Evolutionary conservation across 1,140 invertebrate genomes (phyloP).

Genomic region (Trachymyrmex septentrionalis): DNA sequence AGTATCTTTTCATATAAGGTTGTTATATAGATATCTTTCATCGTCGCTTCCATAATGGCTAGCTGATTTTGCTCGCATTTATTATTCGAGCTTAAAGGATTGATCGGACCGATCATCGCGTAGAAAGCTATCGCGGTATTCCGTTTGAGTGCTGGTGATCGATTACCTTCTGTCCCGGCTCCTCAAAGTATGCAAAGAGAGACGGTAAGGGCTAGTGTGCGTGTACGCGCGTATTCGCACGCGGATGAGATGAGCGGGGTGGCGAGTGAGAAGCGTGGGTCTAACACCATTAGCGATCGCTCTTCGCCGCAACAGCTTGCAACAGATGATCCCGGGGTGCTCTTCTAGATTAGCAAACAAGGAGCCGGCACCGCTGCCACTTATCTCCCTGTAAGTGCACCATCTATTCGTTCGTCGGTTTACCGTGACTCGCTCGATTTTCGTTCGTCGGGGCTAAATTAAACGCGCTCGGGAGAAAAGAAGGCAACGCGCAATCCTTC

Average conservation of each 20-base stretch:
- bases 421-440: constrained; percentile 75
- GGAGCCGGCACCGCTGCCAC: constrained; percentile 74
- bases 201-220: neutral
- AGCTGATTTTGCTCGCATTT: constrained; percentile 54
- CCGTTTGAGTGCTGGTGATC: constrained; percentile 77
- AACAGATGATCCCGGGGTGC: constrained; percentile 80
- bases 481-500: constrained; percentile 61
- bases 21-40: constrained; percentile 31
- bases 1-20: neutral
- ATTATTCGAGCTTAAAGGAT: constrained; percentile 67
- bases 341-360: constrained; percentile 82
- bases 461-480: constrained; percentile 68
- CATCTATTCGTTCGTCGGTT: constrained; percentile 75
- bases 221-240: neutral
- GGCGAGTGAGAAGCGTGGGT: constrained; percentile 54
- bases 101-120: constrained; percentile 28
- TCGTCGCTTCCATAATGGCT: constrained; percentile 9
- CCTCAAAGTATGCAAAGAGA: constrained; percentile 40
- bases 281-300: constrained; percentile 81
- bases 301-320: constrained; percentile 78
- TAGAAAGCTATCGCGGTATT: constrained; percentile 68
- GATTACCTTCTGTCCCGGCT: constrained; percentile 70
- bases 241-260: neutral
- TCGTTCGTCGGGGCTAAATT: constrained; percentile 70
- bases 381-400: constrained; percentile 79